Percentiles rank a stretch among this genome's conserved stretches.
Conservation (phyloP, 2,113 vertebrate genomes). For the Oreotragus oreotragus region DNA sequence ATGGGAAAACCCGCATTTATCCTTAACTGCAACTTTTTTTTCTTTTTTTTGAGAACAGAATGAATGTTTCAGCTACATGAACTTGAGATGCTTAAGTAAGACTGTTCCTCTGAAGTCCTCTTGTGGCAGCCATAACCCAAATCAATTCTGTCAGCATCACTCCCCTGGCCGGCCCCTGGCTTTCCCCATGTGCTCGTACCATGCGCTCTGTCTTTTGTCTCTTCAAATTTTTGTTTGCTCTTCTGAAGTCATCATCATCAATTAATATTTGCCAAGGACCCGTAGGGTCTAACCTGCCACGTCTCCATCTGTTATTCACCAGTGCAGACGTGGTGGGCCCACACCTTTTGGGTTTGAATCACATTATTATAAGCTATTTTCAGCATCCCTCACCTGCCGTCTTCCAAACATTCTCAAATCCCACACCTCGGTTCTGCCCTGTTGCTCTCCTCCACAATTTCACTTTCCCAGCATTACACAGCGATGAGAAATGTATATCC, state of each 20-base stretch:
- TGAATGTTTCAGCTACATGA: not conserved
- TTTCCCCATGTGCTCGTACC: not conserved
- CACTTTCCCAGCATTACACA: not conserved
- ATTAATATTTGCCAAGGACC: constrained; percentile 22
- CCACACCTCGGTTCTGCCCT: not conserved
- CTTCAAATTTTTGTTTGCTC: constrained; percentile 37
- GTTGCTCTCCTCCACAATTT: not conserved
- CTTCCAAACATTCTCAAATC: not conserved
- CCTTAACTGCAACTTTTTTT: not conserved
- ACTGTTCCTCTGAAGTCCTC: not conserved
- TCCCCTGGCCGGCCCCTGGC: not conserved
- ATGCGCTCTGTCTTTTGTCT: constrained; percentile 50
- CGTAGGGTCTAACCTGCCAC: not conserved
- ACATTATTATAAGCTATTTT: not conserved
- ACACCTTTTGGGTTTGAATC: not conserved
- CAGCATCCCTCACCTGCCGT: not conserved
- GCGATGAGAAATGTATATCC: not conserved
- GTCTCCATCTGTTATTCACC: constrained; percentile 49
- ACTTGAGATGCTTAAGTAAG: not conserved
- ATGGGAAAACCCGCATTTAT: not conserved
- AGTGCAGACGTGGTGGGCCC: not conserved
- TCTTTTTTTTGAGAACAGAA: not conserved
- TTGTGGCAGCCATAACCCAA: not conserved
- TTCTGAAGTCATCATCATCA: constrained; percentile 48
- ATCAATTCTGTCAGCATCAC: not conserved